A percentile compares a stretch with the other conserved stretches of the same genome.
phyloP scores from a whole-genome alignment of 2,797 vertebrate species.

The Hemitrygon akajei region DNA sequence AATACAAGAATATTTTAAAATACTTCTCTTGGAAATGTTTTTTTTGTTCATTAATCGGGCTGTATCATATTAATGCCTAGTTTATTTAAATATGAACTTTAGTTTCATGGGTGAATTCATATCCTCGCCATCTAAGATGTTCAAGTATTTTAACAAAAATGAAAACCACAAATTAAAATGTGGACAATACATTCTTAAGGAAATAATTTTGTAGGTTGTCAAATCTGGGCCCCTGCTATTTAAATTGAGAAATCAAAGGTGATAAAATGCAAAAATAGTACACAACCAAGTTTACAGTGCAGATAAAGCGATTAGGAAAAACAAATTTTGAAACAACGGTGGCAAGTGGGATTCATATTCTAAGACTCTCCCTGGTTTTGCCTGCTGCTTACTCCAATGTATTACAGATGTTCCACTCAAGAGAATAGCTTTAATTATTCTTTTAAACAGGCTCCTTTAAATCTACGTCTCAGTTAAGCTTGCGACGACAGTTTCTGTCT shows the following conservation, averaged over 20 bases:
- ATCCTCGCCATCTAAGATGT: background rate
- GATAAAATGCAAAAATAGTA: background rate
- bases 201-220: background rate
- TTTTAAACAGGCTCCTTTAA: background rate
- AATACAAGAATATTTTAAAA: background rate
- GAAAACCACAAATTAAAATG: background rate
- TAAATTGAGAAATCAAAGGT: background rate
- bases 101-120: constrained; percentile 1
- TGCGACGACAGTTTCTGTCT: background rate
- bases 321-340: background rate
- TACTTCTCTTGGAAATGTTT: background rate
- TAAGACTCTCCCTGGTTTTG: background rate
- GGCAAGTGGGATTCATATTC: background rate
- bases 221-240: background rate
- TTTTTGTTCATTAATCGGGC: background rate
- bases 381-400: background rate
- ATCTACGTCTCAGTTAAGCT: too few relatives aligned
- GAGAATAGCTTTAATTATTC: background rate
- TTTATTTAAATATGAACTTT: background rate
- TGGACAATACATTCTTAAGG: background rate
- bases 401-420: background rate
- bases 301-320: background rate
- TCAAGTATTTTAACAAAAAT: background rate
- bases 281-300: background rate
- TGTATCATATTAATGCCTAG: constrained; percentile 11